Base-by-base conservation (phyloP, 1,140 invertebrate genomes). In the Drosophila insularis region DNA sequence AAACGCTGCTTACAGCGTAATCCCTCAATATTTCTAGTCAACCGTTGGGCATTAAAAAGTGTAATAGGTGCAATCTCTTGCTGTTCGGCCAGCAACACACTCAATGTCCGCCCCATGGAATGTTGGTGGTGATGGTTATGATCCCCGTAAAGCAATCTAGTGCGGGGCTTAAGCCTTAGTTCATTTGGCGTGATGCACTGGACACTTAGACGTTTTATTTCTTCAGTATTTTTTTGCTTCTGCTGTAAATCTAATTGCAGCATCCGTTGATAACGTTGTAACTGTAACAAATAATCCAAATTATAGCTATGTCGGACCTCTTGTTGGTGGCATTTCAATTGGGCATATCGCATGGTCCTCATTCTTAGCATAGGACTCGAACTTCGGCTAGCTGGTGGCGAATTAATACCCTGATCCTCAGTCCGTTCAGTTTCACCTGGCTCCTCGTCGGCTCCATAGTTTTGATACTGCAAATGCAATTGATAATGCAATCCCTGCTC, bases 221-320 rank as follows among this genome's bases (percentile, higher is more conserved):
- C 81, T 0, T 86, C 6, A 75, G 81, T 71, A 80, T 93, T 53
- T 86, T 93, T 72, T 86, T 92, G 35, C 92, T 80, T 23, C 78
- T 92, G 78, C 77, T 92, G 90, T 89, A 92, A 65, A 81, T 92
- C 71, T 80, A 92, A 64, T 92, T 85, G 63, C 91, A 85, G 74
- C 19, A 64, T 55, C 0, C 89, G 79, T 70, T 92, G 74, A 21
- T 63, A 63, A 8, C 81, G 84, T 69, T 92, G 91, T 39, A 92
- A 39, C 60, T 70, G 50, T 2, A 92, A 93, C 5, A 98, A 91
- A 73, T 96, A 96, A 17, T 94, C 94, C 8, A 96, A 93, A 17
- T 94, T 95, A 82, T 97, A 98, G 86, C 96, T 97, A 1, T 93
- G 93, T 56, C 94, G 94, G 46, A 96, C 93, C 85, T 96, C 95